phyloP scores from a whole-genome alignment of 2,113 vertebrate species.

The Chaetops frenatus region DNA sequence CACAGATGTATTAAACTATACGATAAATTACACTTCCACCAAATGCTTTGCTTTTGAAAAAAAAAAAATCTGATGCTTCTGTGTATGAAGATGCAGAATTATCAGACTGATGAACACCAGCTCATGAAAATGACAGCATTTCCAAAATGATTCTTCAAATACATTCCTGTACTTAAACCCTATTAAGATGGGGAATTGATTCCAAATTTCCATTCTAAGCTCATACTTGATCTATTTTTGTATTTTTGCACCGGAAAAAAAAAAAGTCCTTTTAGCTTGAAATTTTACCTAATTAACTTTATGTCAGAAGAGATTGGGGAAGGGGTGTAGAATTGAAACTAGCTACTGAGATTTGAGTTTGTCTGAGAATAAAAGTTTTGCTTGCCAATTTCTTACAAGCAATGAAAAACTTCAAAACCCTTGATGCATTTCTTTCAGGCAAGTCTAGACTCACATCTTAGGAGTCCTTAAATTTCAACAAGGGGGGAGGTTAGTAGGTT shows the following conservation, averaged over 20 bases:
- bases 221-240: slow-evolving; percentile 30
- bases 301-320: not conserved
- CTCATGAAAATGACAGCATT: not conserved
- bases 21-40: not conserved
- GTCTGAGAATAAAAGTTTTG: not conserved
- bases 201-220: slow-evolving; percentile 1
- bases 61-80: not conserved
- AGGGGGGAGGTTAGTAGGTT: not conserved
- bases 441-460: not conserved
- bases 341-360: not conserved
- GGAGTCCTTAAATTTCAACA: not conserved
- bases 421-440: not conserved
- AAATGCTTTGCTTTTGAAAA: not conserved
- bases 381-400: not conserved
- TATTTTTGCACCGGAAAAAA: not conserved
- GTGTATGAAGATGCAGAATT: not conserved
- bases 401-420: not conserved
- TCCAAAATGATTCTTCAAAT: slow-evolving; percentile 18
- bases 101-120: slow-evolving; percentile 16
- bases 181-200: slow-evolving; percentile 8
- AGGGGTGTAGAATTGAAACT: not conserved
- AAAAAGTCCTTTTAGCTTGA: not conserved
- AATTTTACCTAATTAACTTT: slow-evolving; percentile 35
- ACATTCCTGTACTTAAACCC: not conserved
- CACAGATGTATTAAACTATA: not conserved